phyloP scores from a whole-genome alignment of 2,797 vertebrate genomes.

The Uromys caudimaculatus region DNA sequence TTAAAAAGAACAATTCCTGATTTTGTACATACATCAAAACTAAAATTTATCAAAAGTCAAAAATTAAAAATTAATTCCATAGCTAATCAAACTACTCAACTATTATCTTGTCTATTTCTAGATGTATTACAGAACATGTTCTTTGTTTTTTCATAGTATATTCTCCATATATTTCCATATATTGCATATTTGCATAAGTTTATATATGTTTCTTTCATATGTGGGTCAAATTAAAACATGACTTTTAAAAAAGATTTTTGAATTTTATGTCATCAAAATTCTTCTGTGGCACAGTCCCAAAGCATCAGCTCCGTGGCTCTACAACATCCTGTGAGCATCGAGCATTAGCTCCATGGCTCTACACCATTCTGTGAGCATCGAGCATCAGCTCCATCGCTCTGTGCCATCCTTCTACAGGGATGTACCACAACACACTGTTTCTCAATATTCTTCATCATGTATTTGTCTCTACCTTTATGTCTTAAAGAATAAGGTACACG shows the following conservation, averaged over 20 bases:
- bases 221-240: not conserved
- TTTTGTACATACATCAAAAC: not conserved
- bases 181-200: not conserved
- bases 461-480: conserved; percentile 53
- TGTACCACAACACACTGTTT: not conserved
- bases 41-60: conserved; percentile 30
- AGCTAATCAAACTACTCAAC: not conserved
- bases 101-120: not conserved
- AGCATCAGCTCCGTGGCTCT: not conserved
- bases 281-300: not conserved
- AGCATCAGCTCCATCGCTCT: not conserved
- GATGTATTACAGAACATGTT: not conserved
- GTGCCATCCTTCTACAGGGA: not conserved
- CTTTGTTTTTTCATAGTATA: not conserved
- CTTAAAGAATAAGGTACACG: not conserved
- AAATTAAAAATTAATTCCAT: conserved; percentile 50
- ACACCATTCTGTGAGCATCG: not conserved
- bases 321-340: not conserved
- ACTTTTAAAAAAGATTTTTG: not conserved
- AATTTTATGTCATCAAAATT: not conserved
- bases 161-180: not conserved
- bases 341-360: too few relatives aligned
- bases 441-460: not conserved
- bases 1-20: conserved; percentile 20
- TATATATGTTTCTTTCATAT: not conserved